A percentile compares a stretch with the other conserved stretches of the same genome.
Conservation (phyloP, 2,888 invertebrate species). For the Ophioninae sp. region DNA sequence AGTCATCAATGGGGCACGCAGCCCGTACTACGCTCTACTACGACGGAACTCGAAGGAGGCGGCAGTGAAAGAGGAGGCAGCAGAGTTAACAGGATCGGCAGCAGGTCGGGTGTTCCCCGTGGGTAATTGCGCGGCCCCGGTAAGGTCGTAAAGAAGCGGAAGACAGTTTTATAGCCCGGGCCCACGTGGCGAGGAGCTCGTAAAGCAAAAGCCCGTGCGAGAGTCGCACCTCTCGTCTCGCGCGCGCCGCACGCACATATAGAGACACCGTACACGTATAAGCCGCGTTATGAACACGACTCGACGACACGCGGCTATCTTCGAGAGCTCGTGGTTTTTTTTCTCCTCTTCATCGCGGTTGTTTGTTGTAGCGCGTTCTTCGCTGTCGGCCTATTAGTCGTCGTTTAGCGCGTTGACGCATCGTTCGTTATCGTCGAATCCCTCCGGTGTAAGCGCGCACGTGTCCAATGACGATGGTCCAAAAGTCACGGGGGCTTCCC, state of each 20-base stretch:
- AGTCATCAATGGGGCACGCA: conserved; percentile 69
- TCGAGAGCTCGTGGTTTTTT: conserved; percentile 10
- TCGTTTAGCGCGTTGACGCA: conserved; percentile 44
- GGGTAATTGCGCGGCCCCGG: conserved; percentile 75
- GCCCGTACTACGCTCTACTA: conserved; percentile 59
- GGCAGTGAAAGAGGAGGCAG: conserved; percentile 48
- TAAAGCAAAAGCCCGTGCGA: conserved; percentile 71
- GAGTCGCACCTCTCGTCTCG: conserved; percentile 64
- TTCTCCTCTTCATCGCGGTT: conserved; percentile 19
- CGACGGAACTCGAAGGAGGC: conserved; percentile 54
- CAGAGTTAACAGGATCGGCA: conserved; percentile 59
- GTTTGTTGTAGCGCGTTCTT: conserved; percentile 41
- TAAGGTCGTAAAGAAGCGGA: conserved; percentile 81
- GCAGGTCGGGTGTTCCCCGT: conserved; percentile 70
- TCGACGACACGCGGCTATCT: conserved; percentile 44
- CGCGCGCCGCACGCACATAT: conserved; percentile 66
- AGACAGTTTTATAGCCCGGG: conserved; percentile 82
- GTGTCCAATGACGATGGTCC: conserved; percentile 11
- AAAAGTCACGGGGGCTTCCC: conserved; percentile 31
- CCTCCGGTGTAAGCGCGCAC: conserved; percentile 20
- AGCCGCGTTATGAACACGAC: conserved; percentile 56
- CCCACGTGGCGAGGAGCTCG: conserved; percentile 81
- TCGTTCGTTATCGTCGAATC: conserved; percentile 56
- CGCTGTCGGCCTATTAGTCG: conserved; percentile 49
- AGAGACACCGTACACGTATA: conserved; percentile 53